Evolutionary conservation across 92 coral and sea anemone genomes (phyloP).

Genomic region (Porites lobata): DNA sequence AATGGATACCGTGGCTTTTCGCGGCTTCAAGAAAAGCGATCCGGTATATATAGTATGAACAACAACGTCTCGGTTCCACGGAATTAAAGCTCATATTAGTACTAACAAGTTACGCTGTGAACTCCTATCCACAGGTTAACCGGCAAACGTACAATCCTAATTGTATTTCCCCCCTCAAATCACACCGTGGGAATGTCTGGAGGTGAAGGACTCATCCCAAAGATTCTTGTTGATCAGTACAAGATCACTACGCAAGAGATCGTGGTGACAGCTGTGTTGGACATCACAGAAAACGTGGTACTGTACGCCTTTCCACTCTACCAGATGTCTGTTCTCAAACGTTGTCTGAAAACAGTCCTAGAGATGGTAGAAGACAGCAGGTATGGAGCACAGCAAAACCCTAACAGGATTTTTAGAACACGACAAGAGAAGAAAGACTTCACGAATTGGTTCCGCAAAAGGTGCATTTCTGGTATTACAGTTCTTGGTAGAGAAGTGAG

Average conservation of each 20-base stretch:
- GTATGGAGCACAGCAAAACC: slow-evolving; percentile 1
- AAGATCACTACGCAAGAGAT: slow-evolving; percentile 39
- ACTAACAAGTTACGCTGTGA: neutral
- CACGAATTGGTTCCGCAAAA: neutral
- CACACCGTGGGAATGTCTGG: neutral
- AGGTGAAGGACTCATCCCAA: neutral
- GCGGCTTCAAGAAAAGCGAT: too few relatives aligned
- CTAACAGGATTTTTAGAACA: slow-evolving; percentile 8
- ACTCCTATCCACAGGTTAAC: neutral
- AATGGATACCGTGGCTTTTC: too few relatives aligned
- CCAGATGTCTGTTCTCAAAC: slow-evolving; percentile 36
- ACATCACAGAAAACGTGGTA: slow-evolving; percentile 39
- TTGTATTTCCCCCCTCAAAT: slow-evolving; percentile 8
- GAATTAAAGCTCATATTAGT: neutral
- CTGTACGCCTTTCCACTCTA: slow-evolving; percentile 46
- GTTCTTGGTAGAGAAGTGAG: slow-evolving; percentile 39
- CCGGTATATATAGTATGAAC: too few relatives aligned
- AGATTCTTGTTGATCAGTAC: slow-evolving; percentile 29
- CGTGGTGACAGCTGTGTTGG: slow-evolving; percentile 30
- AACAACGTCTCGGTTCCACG: neutral
- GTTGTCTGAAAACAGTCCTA: slow-evolving; percentile 3
- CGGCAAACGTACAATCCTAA: slow-evolving; percentile 19
- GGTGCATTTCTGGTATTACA: slow-evolving; percentile 13
- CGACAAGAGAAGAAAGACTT: slow-evolving; percentile 33
- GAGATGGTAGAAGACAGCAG: slow-evolving; percentile 25